Evolutionary conservation across 2,888 invertebrate species (phyloP), one percentile per base, ranked within the genome.

Genomic region (Netelia fuscicornis): DNA sequence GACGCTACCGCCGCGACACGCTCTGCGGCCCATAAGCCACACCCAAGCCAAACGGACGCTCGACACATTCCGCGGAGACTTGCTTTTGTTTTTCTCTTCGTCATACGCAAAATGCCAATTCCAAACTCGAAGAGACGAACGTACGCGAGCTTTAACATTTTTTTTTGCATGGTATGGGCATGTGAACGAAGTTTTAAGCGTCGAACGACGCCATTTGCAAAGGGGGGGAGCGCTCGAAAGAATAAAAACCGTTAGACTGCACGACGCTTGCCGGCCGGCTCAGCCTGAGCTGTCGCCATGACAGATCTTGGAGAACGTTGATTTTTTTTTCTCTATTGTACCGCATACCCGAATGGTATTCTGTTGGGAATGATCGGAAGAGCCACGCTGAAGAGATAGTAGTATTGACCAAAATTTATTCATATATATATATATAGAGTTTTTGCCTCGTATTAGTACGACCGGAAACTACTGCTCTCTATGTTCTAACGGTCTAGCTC

Each of bases 241-340:
- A 70, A 65, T 76, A 89, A 89, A 89, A 89, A 87, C 88, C 89
- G 90, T 89, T 87, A 88, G 68, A 86, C 83, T 81, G 78, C 48
- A 68, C 86, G 87, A 87, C 86, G 87, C 87, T 86, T 67, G 85
- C 89, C 89, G 89, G 89, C 89, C 90, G 89, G 89, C 88, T 71
- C 60, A 37, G 54, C 17, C 20, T 10, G 68, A n/a, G 13, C 86
- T 88, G 89, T 91, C 91, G 91, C 91, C 91, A 91, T 91, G 91
- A 90, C 88, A 88, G 89, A 86, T 86, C 86, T 70, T 54, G 60
- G 54, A n/a, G 48, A 67, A 44, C 25, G 9, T 58, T 30, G 17
- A 30, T 70, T 72, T 23, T 82, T 67, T 88, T 87, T 84, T 79
- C 80, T 30, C 85, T 84, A 88, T 65, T 85, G 71, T 85, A 80